A percentile compares a stretch with the other conserved stretches of the same genome.
Conservation (phyloP, 2,888 invertebrate species). For the Corythucha ciliata region DNA sequence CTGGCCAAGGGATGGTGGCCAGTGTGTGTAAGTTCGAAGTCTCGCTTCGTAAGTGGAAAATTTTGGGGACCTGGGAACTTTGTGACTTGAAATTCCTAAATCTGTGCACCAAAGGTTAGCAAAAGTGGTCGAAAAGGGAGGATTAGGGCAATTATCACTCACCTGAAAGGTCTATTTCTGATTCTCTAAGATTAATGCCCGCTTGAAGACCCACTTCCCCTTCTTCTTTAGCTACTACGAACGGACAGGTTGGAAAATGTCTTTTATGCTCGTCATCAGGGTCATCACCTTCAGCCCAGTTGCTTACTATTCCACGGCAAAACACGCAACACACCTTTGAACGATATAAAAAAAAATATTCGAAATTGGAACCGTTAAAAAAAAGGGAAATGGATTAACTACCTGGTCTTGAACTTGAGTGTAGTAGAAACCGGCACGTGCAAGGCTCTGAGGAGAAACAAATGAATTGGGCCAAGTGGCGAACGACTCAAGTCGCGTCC, state of each 20-base stretch:
- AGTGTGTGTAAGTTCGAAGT: conserved; percentile 57
- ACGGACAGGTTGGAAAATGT: conserved; percentile 49
- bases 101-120: too few species aligned
- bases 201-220: too few species aligned
- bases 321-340: conserved; percentile 66
- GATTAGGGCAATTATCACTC: too few species aligned
- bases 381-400: conserved; percentile 29
- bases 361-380: not conserved
- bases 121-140: too few species aligned
- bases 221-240: conserved; percentile 8
- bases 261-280: conserved; percentile 59
- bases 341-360: conserved; percentile 19
- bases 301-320: conserved; percentile 60
- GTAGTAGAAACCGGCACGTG: conserved; percentile 78
- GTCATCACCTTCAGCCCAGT: conserved; percentile 58
- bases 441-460: conserved; percentile 62
- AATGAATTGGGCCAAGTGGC: conserved; percentile 60
- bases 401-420: conserved; percentile 56
- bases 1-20: conserved; percentile 68
- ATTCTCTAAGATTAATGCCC: too few species aligned
- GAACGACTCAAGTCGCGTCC: conserved; percentile 58
- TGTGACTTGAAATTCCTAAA: conserved; percentile 58
- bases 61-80: conserved; percentile 54
- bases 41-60: conserved; percentile 60
- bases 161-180: too few species aligned